These are phyloP conservation scores for Porites lutea DNA, from an alignment of 64 coral and sea anemone genomes.

Conservation along the genomic window DNA sequence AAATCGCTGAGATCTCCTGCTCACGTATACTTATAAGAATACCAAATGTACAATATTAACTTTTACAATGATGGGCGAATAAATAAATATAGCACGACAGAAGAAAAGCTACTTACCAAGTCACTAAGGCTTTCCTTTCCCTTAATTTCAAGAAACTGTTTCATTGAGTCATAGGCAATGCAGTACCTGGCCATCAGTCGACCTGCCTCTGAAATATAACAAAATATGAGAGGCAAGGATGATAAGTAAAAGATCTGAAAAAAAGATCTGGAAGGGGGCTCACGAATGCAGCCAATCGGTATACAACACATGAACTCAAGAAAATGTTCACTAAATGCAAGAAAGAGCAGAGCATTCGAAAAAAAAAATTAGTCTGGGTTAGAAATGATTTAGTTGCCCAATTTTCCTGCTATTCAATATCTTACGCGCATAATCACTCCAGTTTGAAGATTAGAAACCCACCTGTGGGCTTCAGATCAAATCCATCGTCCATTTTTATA, in stretches of 20 bases:
- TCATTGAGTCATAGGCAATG: constrained; percentile 95
- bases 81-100: not conserved
- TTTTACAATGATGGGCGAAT: no score
- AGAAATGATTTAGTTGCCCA: no score
- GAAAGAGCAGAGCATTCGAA: no score
- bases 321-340: no score
- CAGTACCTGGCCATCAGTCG: constrained; percentile 96
- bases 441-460: not conserved
- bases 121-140: constrained; percentile 81
- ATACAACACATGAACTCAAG: no score
- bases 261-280: not conserved
- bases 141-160: constrained; percentile 81
- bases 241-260: not conserved
- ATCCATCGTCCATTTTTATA: constrained; percentile 95
- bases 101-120: constrained; percentile 61
- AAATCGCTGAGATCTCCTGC: no score
- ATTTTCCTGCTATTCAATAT: no score
- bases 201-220: constrained; percentile 75
- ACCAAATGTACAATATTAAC: no score
- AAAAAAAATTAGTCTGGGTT: no score
- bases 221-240: not conserved
- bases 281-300: no score
- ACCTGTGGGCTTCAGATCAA: constrained; percentile 89
- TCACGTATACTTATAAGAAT: no score
- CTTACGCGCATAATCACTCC: no score